Conservation (phyloP, 2,797 vertebrate genomes). For the Propithecus perrieri region DNA sequence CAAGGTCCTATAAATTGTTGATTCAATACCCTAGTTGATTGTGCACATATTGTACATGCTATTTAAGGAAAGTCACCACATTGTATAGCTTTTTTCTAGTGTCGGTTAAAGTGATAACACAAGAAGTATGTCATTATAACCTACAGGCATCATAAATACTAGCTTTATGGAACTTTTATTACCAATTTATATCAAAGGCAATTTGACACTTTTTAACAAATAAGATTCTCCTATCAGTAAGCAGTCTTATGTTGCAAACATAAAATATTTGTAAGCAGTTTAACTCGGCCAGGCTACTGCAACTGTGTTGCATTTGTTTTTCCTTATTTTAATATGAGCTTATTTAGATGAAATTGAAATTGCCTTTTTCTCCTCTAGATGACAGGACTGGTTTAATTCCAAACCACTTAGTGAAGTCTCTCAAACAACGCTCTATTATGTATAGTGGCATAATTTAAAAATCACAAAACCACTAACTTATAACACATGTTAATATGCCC, state of each 20-base stretch:
- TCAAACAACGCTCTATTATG: conserved; percentile 78
- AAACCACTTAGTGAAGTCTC: conserved; percentile 80
- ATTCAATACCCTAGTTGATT: conserved; percentile 38
- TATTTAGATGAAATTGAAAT: conserved; percentile 83
- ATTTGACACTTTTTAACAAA: conserved; percentile 76
- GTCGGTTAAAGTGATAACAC: conserved; percentile 76
- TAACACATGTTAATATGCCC: conserved; percentile 48
- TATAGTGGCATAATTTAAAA: conserved; percentile 80
- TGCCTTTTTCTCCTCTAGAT: conserved; percentile 83
- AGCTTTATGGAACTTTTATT: conserved; percentile 82
- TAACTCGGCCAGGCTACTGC: conserved; percentile 78
- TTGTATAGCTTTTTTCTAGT: conserved; percentile 62
- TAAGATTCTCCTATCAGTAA: conserved; percentile 81
- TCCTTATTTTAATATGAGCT: conserved; percentile 81
- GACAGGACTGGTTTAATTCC: conserved; percentile 85
- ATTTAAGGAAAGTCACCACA: conserved; percentile 68
- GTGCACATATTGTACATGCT: background rate
- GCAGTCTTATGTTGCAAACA: conserved; percentile 81
- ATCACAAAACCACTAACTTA: conserved; percentile 76
- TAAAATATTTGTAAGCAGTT: conserved; percentile 85
- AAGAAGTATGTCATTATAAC: conserved; percentile 81
- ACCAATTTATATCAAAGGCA: conserved; percentile 82
- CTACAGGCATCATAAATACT: conserved; percentile 81
- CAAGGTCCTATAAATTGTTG: conserved; percentile 53
- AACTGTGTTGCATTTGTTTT: conserved; percentile 85